Evolutionary conservation across 2,113 vertebrate genomes (phyloP).

Genomic region (Thamnaconus septentrionalis): DNA sequence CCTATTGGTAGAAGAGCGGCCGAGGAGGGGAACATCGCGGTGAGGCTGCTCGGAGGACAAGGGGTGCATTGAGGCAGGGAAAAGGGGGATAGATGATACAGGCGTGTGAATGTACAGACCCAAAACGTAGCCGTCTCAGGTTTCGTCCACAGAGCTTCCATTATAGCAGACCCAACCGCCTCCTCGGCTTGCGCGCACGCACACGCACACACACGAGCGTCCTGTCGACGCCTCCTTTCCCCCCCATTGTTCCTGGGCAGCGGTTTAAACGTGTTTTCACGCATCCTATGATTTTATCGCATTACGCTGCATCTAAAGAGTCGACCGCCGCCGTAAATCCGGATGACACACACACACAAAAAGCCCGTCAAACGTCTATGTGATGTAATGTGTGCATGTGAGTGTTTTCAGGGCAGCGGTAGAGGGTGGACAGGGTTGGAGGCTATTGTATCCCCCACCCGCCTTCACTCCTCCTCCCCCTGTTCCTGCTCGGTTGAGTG

Average conservation of each 20-base stretch:
- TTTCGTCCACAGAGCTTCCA: conserved; percentile 67
- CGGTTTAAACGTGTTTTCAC: conserved; percentile 24
- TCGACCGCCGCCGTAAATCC: conserved; percentile 5
- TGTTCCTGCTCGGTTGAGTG: conserved; percentile 65
- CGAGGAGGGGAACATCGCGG: conserved; percentile 29
- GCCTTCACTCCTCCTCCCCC: too few relatives aligned
- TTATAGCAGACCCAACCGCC: conserved; percentile 26
- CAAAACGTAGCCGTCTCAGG: conserved; percentile 54
- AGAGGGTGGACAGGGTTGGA: conserved; percentile 11
- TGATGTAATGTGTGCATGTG: conserved; percentile 48
- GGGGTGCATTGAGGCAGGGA: conserved; percentile 48
- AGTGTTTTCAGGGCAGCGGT: conserved; percentile 35
- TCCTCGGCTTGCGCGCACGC: conserved; percentile 47
- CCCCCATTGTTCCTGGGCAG: conserved; percentile 23
- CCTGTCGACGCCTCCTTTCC: conserved; percentile 14
- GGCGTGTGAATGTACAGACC: conserved; percentile 50
- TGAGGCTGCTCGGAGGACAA: conserved; percentile 44
- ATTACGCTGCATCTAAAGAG: background rate
- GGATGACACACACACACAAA: conserved; percentile 18
- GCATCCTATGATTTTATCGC: conserved; percentile 40
- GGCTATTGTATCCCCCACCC: conserved; percentile 47
- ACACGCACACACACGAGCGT: conserved; percentile 3
- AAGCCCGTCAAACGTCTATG: background rate
- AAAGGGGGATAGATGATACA: conserved; percentile 59
- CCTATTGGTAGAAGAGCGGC: conserved; percentile 27